phyloP scores from a whole-genome alignment of 92 coral and sea anemone species.

The Paragorgia papillata region DNA sequence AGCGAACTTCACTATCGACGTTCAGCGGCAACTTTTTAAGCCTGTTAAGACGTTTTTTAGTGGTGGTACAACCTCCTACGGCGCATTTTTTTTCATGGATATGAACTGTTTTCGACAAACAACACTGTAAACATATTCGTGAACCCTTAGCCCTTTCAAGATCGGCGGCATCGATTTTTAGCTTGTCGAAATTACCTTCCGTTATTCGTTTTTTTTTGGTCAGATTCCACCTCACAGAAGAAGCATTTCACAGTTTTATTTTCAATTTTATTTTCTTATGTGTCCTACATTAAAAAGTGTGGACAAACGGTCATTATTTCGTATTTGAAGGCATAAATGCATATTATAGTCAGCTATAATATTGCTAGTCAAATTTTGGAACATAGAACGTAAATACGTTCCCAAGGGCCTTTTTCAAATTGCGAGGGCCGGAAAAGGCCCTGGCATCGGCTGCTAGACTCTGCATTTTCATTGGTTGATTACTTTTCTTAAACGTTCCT shows the following conservation, averaged over 20 bases:
- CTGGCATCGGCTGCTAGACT: no score
- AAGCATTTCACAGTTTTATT: slow-evolving; percentile 4
- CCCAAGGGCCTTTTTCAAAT: no score
- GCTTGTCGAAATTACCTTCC: neutral
- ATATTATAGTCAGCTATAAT: no score
- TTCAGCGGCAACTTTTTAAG: slow-evolving; percentile 21
- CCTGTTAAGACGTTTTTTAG: slow-evolving; percentile 9
- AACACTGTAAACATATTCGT: slow-evolving; percentile 11
- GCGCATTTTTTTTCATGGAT: slow-evolving; percentile 21
- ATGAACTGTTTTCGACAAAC: slow-evolving; percentile 27
- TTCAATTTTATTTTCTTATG: slow-evolving; percentile 1
- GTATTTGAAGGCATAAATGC: no score
- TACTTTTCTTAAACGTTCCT: no score
- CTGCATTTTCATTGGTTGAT: no score
- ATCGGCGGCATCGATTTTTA: slow-evolving; percentile 4
- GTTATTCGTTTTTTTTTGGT: slow-evolving; percentile 10
- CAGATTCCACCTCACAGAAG: slow-evolving; percentile 3
- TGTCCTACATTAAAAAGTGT: neutral
- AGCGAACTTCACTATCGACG: slow-evolving; percentile 6
- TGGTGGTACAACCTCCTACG: slow-evolving; percentile 18
- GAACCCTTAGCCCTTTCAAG: slow-evolving; percentile 19
- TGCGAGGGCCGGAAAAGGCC: no score
- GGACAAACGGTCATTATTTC: no score
- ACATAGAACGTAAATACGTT: no score
- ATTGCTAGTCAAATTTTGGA: no score